Conservation (phyloP, 2,113 vertebrate species). For the Cottus gobio region DNA sequence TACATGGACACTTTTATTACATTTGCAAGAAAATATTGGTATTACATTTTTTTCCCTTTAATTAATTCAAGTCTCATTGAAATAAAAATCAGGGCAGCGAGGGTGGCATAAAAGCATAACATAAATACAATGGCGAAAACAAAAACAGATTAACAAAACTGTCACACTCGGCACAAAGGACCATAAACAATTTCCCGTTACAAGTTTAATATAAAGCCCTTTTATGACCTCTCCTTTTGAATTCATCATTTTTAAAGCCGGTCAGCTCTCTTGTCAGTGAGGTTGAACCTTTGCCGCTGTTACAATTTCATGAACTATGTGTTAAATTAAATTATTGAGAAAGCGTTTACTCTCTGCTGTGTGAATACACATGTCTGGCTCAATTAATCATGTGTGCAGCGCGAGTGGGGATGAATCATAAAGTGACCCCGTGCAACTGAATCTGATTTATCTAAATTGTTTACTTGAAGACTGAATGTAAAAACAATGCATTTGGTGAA, state of each 20-base stretch:
- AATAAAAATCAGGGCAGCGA: not conserved
- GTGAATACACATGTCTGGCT: not conserved
- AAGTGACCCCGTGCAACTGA: conserved; percentile 42
- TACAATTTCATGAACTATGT: not conserved
- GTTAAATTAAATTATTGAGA: not conserved
- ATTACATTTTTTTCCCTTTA: not conserved
- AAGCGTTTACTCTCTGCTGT: not conserved
- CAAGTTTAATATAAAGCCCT: not conserved
- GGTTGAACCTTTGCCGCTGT: not conserved
- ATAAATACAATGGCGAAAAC: not conserved
- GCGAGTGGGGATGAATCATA: not conserved
- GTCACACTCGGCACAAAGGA: not conserved
- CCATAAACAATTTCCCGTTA: not conserved
- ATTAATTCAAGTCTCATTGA: not conserved
- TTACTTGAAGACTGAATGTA: conserved; percentile 49
- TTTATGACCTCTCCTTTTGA: not conserved
- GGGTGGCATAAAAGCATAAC: not conserved
- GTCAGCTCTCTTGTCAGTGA: not conserved
- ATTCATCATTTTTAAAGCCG: not conserved
- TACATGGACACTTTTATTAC: not conserved
- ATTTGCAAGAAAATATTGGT: not conserved
- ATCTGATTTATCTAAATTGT: conserved; percentile 50
- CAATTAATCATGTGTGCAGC: not conserved
- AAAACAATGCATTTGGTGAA: conserved; percentile 51
- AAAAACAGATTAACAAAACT: not conserved